Evolutionary conservation across 1,140 invertebrate genomes (phyloP), one percentile per base, ranked within the genome.

Genomic region (Micrasema longulum): DNA sequence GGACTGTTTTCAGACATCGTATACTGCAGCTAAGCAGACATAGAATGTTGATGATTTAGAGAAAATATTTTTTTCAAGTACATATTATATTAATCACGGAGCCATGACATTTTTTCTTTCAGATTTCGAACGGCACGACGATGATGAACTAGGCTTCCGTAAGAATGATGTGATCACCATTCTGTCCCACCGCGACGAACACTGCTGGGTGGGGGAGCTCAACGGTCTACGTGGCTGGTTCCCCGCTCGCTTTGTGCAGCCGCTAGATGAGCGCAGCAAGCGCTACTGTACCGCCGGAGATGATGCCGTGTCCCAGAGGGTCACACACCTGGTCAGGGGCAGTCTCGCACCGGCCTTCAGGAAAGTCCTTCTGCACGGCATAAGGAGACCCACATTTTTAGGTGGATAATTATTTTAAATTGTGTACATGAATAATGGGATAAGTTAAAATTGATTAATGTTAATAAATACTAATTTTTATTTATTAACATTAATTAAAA

Each of bases 131-230:
- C 88, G 97, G 75, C 93, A 98, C 79, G 98, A 99, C 85, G 96
- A 98, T 79, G 97, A 99, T 86, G 98, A 99, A 85, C 85, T 99
- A 22, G 97, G 97, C 26, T 99, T 99, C 84, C 88, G 96, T 55
- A 97, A 97, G 84, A 99, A 99, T 88, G 97, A 99, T 84, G 96
- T 99, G 14, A 98, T 99, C 47, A 98, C 95, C 50, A 95, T 99
- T 36, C 93, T 99, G 23, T 98, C 95, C 78, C 96, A 97, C 79
- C 96, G 97, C 81, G 98, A 99, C 87, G 98, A 99, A 80, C 97
- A 99, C 82, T 99, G 98, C 82, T 99, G 98, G 98, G 92, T 99
- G 72, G 98, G 98, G 52, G 98, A 99, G 84, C 82, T 99, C 1
- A 99, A 99, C 89, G 98, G 98, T 1, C 82, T 98, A 35, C 87